phyloP scores from a whole-genome alignment of 2,888 invertebrate genomes.

The Euzophera pinguis region DNA sequence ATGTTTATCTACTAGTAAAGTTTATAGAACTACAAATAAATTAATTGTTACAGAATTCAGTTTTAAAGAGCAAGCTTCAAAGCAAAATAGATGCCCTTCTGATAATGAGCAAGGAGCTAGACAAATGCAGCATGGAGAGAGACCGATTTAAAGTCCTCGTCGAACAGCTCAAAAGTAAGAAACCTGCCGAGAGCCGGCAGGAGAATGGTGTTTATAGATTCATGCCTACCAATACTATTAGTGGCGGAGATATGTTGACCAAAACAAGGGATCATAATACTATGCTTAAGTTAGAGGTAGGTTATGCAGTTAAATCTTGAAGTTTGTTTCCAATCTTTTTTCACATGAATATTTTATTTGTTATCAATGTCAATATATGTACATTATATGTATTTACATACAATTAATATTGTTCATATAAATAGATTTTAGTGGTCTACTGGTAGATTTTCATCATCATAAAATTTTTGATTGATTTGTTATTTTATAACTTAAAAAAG shows the following conservation, averaged over 20 bases:
- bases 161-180: slow-evolving; percentile 84
- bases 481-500: too few species aligned
- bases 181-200: slow-evolving; percentile 33
- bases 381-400: too few species aligned
- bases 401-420: too few species aligned
- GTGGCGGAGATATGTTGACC: slow-evolving; percentile 78
- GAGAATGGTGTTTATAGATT: slow-evolving; percentile 47
- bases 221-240: slow-evolving; percentile 65
- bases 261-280: slow-evolving; percentile 81
- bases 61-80: slow-evolving; percentile 85
- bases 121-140: slow-evolving; percentile 87
- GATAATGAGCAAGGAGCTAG: slow-evolving; percentile 88
- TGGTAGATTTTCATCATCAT: too few species aligned
- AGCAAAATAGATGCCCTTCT: slow-evolving; percentile 90
- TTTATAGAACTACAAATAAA: neutral
- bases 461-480: too few species aligned
- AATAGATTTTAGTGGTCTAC: too few species aligned
- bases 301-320: neutral
- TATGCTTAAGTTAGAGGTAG: slow-evolving; percentile 73
- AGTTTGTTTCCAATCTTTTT: too few species aligned
- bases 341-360: too few species aligned
- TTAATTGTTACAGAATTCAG: slow-evolving; percentile 75
- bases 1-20: too few species aligned
- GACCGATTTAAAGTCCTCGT: slow-evolving; percentile 90
- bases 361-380: too few species aligned